Percentiles rank a stretch among this genome's conserved stretches.
phyloP scores from a whole-genome alignment of 2,113 vertebrate species.

The Apteryx owenii region DNA sequence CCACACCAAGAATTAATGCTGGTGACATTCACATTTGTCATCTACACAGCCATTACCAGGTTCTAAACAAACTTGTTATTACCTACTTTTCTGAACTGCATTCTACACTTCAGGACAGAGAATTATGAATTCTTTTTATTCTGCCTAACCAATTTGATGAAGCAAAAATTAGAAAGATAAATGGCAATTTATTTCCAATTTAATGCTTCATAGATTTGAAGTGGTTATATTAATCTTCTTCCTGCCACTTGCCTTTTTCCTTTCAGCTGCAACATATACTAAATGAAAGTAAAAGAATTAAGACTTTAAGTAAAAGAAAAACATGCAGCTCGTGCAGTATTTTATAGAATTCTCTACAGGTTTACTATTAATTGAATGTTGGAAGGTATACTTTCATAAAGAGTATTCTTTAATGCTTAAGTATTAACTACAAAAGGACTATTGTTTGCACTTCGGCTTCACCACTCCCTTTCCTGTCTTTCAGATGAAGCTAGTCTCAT shows the following conservation, averaged over 20 bases:
- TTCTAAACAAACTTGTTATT: background rate
- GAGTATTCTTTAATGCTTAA: background rate
- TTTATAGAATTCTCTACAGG: background rate
- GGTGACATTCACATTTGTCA: background rate
- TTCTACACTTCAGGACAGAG: background rate
- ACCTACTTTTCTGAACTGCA: background rate
- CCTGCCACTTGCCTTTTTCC: background rate
- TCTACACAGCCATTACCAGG: background rate
- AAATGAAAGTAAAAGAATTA: background rate
- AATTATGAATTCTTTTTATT: background rate
- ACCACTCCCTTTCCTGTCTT: background rate
- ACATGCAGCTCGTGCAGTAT: background rate
- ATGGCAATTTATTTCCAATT: slow-evolving; percentile 13
- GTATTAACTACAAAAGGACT: background rate
- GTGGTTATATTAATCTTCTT: background rate
- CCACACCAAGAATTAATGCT: background rate
- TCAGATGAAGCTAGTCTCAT: background rate
- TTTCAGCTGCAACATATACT: background rate
- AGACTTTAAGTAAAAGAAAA: background rate
- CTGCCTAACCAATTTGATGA: background rate
- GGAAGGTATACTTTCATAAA: background rate
- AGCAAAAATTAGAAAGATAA: slow-evolving; percentile 31
- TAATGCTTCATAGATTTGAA: slow-evolving; percentile 14
- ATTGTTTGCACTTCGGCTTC: background rate
- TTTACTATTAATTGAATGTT: background rate